Conservation (phyloP, 2,113 vertebrate species). For the Ammodramus savannarum region DNA sequence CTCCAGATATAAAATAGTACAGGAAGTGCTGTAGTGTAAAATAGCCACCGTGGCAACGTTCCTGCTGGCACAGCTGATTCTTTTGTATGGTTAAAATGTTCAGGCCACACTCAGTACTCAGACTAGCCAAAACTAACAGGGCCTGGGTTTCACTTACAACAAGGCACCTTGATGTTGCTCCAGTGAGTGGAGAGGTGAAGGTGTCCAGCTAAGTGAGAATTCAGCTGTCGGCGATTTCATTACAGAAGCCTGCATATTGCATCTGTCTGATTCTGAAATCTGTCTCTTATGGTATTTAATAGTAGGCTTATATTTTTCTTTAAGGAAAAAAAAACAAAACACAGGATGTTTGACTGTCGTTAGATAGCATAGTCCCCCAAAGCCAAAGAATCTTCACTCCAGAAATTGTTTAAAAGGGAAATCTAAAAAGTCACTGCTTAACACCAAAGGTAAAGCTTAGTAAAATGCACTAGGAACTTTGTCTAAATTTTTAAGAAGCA, state of each 20-base stretch:
- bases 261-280: slow-evolving; percentile 57
- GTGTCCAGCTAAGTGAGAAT: slow-evolving; percentile 3
- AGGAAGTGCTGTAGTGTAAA: slow-evolving; percentile 23
- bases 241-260: slow-evolving; percentile 38
- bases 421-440: slow-evolving; percentile 67
- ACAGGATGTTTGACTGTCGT: slow-evolving; percentile 30
- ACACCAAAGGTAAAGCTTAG: slow-evolving; percentile 80
- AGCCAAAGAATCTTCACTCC: slow-evolving; percentile 75
- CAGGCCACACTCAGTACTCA: slow-evolving; percentile 28
- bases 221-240: background rate
- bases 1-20: slow-evolving; percentile 43
- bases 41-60: background rate
- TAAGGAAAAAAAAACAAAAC: background rate
- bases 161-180: background rate
- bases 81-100: background rate
- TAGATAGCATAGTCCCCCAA: slow-evolving; percentile 66
- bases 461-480: slow-evolving; percentile 73
- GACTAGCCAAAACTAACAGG: background rate
- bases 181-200: background rate
- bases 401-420: slow-evolving; percentile 67
- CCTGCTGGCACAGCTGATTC: background rate
- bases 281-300: slow-evolving; percentile 10
- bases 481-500: slow-evolving; percentile 63
- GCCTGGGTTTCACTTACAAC: background rate
- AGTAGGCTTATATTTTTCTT: slow-evolving; percentile 29